Conservation (phyloP, 2,888 invertebrate genomes). For the Cephalotes varians region DNA sequence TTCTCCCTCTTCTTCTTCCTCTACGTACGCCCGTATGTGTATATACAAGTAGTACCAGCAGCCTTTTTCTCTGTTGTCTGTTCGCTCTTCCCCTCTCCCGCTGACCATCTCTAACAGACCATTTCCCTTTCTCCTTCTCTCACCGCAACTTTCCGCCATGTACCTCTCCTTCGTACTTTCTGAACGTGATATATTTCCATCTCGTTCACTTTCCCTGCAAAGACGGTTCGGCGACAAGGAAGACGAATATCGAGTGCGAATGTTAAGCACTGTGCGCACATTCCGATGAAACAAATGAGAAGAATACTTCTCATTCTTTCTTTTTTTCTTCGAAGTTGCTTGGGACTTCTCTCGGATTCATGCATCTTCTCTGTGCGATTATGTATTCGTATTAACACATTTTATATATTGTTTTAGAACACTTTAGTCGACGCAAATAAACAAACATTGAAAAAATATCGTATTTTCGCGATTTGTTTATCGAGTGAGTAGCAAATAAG, state of each 20-base stretch:
- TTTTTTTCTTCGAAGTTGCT: background rate
- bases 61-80: slow-evolving; percentile 54
- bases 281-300: slow-evolving; percentile 55
- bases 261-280: slow-evolving; percentile 56
- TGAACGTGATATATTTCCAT: background rate
- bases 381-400: background rate
- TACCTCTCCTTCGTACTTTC: background rate
- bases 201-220: background rate
- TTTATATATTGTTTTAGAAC: background rate
- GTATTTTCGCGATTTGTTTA: background rate
- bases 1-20: slow-evolving; percentile 52
- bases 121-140: slow-evolving; percentile 2
- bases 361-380: background rate
- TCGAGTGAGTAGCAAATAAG: background rate
- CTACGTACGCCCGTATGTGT: slow-evolving; percentile 57
- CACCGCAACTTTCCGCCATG: slow-evolving; percentile 3
- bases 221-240: slow-evolving; percentile 14
- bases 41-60: slow-evolving; percentile 43
- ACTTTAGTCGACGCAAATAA: background rate
- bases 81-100: slow-evolving; percentile 16
- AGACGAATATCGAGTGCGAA: slow-evolving; percentile 48
- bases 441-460: background rate
- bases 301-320: background rate
- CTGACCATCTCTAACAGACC: slow-evolving; percentile 5
- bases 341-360: background rate